Conservation (phyloP, 2,113 vertebrate genomes). For the Pelvicachromis taeniatus region DNA sequence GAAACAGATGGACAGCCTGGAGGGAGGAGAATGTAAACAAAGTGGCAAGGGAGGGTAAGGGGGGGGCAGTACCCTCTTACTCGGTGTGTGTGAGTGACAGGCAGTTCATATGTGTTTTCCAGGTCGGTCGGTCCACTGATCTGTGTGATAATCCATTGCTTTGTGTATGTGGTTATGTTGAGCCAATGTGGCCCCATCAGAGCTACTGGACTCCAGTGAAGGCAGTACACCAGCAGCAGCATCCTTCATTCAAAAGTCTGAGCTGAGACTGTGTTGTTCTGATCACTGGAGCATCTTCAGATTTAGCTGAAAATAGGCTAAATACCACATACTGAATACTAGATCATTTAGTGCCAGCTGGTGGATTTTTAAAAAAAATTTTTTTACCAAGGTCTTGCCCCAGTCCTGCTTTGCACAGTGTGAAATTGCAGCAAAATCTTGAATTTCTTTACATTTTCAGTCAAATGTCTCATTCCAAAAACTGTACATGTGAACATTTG, state of each 20-base stretch:
- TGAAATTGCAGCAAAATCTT: neutral
- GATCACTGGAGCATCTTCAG: neutral
- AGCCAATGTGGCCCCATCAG: neutral
- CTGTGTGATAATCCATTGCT: conserved; percentile 43
- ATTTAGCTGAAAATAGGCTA: neutral
- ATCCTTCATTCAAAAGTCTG: neutral
- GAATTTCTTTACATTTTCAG: neutral
- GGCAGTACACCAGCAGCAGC: neutral
- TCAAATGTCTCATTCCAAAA: neutral
- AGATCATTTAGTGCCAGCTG: neutral
- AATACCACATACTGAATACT: neutral
- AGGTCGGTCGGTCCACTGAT: conserved; percentile 40
- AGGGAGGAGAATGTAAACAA: conserved; percentile 50
- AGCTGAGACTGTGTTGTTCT: neutral
- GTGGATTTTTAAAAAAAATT: fast-evolving
- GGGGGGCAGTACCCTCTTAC: conserved; percentile 9
- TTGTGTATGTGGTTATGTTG: conserved; percentile 3
- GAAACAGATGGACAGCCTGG: conserved; percentile 46
- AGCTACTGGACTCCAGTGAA: neutral
- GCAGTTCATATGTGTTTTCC: conserved; percentile 42
- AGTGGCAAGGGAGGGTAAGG: neutral
- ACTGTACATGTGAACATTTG: neutral
- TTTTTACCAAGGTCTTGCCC: neutral
- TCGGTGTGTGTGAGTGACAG: neutral
- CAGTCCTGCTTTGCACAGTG: neutral